A percentile compares a stretch with the other conserved stretches of the same genome.
Conservation (phyloP, 2,113 vertebrate species). For the Cacatua alba region DNA sequence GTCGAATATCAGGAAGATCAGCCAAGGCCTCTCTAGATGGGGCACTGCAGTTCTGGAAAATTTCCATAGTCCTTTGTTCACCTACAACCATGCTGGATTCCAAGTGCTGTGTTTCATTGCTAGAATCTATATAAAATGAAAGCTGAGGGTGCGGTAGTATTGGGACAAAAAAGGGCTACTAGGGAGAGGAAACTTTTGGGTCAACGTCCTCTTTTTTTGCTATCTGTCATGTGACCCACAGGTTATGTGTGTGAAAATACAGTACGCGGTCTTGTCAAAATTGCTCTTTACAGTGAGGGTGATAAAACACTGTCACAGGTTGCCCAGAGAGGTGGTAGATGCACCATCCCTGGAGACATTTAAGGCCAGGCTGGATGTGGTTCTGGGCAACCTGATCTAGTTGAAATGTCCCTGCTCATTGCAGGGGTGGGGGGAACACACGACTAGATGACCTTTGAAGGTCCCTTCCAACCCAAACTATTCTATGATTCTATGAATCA, state of each 20-base stretch:
- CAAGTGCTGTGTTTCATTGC: neutral
- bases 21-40: neutral
- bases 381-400: neutral
- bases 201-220: neutral
- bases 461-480: neutral
- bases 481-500: neutral
- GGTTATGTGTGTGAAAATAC: neutral
- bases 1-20: neutral
- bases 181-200: neutral
- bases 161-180: neutral
- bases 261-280: neutral
- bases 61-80: neutral
- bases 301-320: neutral
- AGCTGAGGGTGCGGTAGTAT: neutral
- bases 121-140: neutral
- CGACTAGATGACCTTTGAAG: neutral
- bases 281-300: neutral
- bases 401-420: neutral
- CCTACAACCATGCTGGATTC: neutral
- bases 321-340: neutral
- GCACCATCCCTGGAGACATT: neutral
- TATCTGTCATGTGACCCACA: neutral
- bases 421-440: neutral
- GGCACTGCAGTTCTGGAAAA: neutral
- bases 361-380: neutral